These are phyloP conservation scores for Phalanger gymnotis DNA, from an alignment of 2,797 vertebrate genomes.

Conservation along the genomic window DNA sequence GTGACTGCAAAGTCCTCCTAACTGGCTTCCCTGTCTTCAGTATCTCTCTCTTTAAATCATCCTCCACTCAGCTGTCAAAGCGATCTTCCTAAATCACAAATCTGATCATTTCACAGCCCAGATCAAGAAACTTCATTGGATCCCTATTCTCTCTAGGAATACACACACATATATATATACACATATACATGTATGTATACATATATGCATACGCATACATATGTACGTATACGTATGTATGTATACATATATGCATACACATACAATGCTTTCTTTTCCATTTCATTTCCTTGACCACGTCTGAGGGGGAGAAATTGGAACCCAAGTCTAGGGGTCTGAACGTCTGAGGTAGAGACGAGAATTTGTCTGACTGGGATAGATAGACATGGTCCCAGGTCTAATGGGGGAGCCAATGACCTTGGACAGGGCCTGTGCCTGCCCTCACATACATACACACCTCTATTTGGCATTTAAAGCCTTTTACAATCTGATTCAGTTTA, in stretches of 20 bases:
- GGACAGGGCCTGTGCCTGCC: not conserved
- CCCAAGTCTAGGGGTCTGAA: not conserved
- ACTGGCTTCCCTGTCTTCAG: not conserved
- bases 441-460: not conserved
- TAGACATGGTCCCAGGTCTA: not conserved
- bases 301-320: not conserved
- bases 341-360: not conserved
- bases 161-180: not conserved
- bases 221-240: too few relatives aligned
- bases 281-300: not conserved
- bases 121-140: not conserved
- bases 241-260: too few relatives aligned
- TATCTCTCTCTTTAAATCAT: not conserved
- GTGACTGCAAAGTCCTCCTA: not conserved
- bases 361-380: not conserved
- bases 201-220: too few relatives aligned
- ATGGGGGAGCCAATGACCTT: slow-evolving; percentile 26
- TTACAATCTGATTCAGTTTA: not conserved
- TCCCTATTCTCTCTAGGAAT: not conserved
- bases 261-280: not conserved
- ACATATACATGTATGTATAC: too few relatives aligned
- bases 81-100: not conserved
- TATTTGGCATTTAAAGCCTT: not conserved
- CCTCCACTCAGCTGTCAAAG: not conserved
- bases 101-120: not conserved